Base-by-base conservation (phyloP, 2,113 vertebrate genomes). In the Ceyx melanurus region DNA sequence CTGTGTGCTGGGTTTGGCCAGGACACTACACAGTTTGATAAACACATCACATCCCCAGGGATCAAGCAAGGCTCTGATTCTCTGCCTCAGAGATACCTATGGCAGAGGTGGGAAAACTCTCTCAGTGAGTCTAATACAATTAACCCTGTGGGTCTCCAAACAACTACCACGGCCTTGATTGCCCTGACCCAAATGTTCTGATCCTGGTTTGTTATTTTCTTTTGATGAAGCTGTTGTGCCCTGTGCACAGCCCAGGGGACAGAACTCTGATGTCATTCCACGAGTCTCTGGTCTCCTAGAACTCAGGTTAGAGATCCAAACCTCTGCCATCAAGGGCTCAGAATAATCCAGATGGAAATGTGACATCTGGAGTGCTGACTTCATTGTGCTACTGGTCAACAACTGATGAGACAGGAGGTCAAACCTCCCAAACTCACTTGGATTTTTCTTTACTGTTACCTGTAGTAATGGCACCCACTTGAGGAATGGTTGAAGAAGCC, bases 391-490 rank as follows among this genome's bases (percentile, higher is more conserved):
- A 6, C 57, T 2, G 33, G 42, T 6, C 57, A 82, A 21, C 15
- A 68, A 5, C 22, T 15, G 58, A 79, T 54, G 18, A 1, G 1
- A 70, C 2, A 42, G 0, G 0, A 15, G n/a, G 4, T n/a, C 77
- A 84, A n/a, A 19, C 46, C 42, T 40, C 15, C 13, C 11, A 73
- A 43, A 13, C 15, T 79, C 62, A 31, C 6, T 5, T 2, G 6
- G 1, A n/a, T 40, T 53, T 31, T 21, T 6, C 35, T 33, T 46
- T 21, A 35, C 14, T 17, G 13, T 43, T 15, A 75, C 50, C 20
- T 35, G 4, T 18, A 76, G 43, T 2, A 22, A 61, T 61, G 53
- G 53, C 22, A 70, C 5, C 15, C 45, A 61, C 21, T 2, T 15
- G 29, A 25, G 15, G 48, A 68, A 73, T 58, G 33, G 26, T 1